These are phyloP conservation scores for Xenentodon cancila DNA, from an alignment of 2,797 vertebrate genomes.

Conservation along the genomic window DNA sequence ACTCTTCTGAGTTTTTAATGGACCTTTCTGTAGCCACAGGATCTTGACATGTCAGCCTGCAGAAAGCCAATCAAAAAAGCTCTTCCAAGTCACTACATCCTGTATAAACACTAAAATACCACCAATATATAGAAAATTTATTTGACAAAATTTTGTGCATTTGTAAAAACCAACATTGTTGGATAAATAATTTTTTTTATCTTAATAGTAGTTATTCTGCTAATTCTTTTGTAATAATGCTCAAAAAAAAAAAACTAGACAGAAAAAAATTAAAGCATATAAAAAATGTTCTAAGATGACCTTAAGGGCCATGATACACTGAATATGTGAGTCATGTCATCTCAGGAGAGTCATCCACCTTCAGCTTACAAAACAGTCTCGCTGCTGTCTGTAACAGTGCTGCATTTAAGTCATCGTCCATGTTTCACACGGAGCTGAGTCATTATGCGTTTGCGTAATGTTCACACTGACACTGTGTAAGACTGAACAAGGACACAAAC, in stretches of 20 bases:
- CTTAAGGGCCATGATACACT: not conserved
- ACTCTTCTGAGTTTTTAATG: conserved; percentile 73
- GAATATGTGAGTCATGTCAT: conserved; percentile 17
- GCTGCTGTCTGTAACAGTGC: conserved; percentile 15
- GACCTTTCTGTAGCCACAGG: conserved; percentile 46
- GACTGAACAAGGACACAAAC: not conserved
- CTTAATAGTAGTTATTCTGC: too few species aligned
- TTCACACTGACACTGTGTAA: conserved; percentile 8
- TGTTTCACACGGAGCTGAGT: conserved; percentile 41
- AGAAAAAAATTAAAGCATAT: conserved; percentile 1
- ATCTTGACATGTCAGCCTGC: conserved; percentile 30
- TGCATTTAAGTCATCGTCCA: conserved; percentile 36
- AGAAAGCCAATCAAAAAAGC: conserved; percentile 8
- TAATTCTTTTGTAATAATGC: too few species aligned
- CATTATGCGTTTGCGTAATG: conserved; percentile 25
- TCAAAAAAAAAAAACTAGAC: not conserved
- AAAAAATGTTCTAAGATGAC: not conserved
- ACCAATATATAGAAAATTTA: conserved; percentile 23
- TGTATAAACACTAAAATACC: conserved; percentile 10
- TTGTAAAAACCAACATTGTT: too few species aligned
- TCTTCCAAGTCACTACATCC: conserved; percentile 21
- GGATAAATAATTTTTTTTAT: too few species aligned
- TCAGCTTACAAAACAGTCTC: conserved; percentile 10
- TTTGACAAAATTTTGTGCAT: too few species aligned
- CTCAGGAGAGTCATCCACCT: not conserved